These are phyloP conservation scores for Epistrophe eligans DNA, from an alignment of 2,888 invertebrate genomes.

Conservation along the genomic window DNA sequence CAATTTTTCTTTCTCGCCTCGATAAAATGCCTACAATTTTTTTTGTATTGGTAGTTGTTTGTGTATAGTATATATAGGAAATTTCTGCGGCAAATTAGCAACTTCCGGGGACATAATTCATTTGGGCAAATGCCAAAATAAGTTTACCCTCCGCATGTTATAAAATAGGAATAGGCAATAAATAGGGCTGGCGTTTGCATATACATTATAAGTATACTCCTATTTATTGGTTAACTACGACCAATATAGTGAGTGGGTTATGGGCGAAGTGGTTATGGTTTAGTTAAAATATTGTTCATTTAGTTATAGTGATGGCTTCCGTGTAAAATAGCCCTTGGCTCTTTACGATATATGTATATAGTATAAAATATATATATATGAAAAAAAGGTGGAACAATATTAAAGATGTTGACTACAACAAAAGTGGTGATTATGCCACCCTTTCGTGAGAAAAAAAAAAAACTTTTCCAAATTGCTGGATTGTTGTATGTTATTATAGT, in stretches of 20 bases:
- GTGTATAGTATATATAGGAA: conserved; percentile 17
- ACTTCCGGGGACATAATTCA: conserved; percentile 66
- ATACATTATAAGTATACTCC: no score
- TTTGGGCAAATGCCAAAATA: conserved; percentile 65
- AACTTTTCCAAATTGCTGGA: conserved; percentile 30
- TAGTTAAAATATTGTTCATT: conserved; percentile 40
- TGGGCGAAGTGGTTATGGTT: not conserved
- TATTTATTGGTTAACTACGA: conserved; percentile 16
- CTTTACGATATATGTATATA: not conserved
- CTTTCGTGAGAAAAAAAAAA: conserved; percentile 41
- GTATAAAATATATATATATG: not conserved
- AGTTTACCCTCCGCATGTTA: not conserved
- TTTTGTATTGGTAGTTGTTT: not conserved
- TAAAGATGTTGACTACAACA: conserved; percentile 23
- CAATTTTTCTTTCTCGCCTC: conserved; percentile 48
- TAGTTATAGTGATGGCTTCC: conserved; percentile 34
- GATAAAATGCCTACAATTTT: conserved; percentile 28
- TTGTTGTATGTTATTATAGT: conserved; percentile 54
- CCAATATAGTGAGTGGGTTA: not conserved
- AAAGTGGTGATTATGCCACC: conserved; percentile 36
- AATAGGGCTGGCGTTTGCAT: not conserved
- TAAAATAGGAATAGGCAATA: not conserved
- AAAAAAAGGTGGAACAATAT: conserved; percentile 25
- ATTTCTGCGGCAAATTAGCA: conserved; percentile 70
- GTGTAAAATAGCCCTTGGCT: conserved; percentile 19